These are phyloP conservation scores for Empis livida DNA, from an alignment of 2,888 invertebrate species.

Conservation along the genomic window DNA sequence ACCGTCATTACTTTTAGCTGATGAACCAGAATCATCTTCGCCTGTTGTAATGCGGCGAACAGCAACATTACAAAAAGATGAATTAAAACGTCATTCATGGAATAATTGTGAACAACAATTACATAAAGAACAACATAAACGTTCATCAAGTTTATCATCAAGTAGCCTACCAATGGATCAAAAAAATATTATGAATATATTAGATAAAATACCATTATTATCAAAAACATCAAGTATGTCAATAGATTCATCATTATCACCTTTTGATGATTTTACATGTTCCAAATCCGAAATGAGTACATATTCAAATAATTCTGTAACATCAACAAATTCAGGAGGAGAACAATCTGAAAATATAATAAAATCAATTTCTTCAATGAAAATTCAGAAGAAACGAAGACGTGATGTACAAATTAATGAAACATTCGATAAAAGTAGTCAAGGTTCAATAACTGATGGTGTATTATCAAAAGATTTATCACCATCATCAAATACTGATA, in stretches of 20 bases:
- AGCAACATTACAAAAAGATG: slow-evolving; percentile 18
- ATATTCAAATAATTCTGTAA: slow-evolving; percentile 24
- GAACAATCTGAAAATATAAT: slow-evolving; percentile 12
- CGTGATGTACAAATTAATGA: slow-evolving; percentile 34
- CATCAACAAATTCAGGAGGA: slow-evolving; percentile 20
- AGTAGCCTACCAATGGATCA: slow-evolving; percentile 16
- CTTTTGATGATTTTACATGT: slow-evolving; percentile 31
- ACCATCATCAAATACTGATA: slow-evolving; percentile 30
- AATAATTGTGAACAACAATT: slow-evolving; percentile 18
- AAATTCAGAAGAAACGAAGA: slow-evolving; percentile 26
- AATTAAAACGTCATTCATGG: slow-evolving; percentile 35
- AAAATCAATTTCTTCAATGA: slow-evolving; percentile 7
- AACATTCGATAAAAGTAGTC: slow-evolving; percentile 36
- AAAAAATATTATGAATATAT: slow-evolving; percentile 33
- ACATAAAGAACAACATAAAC: slow-evolving; percentile 24
- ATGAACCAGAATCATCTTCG: background rate
- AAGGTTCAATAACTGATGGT: slow-evolving; percentile 34
- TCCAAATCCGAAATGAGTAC: slow-evolving; percentile 33
- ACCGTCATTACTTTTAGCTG: slow-evolving; percentile 6
- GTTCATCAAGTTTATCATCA: slow-evolving; percentile 29
- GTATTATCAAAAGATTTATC: slow-evolving; percentile 34
- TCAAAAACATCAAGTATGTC: slow-evolving; percentile 35
- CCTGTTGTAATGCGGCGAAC: slow-evolving; percentile 23
- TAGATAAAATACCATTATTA: slow-evolving; percentile 34
- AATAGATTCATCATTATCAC: slow-evolving; percentile 33